phyloP scores from a whole-genome alignment of 2,888 invertebrate species.

The Odontocolon sp. region DNA sequence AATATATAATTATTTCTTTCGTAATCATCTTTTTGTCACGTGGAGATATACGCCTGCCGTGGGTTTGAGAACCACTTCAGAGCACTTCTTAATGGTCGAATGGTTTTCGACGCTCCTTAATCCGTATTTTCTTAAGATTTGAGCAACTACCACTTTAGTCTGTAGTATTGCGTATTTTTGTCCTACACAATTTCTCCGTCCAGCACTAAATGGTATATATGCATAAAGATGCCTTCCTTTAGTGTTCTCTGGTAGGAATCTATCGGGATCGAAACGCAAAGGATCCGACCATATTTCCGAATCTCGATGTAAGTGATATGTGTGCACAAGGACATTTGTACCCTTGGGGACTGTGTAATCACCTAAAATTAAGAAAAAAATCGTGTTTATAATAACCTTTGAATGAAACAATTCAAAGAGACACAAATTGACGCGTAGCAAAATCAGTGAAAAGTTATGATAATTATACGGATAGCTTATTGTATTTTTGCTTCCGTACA shows the following conservation, averaged over 20 bases:
- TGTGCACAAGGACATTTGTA: slow-evolving; percentile 75
- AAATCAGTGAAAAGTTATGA: not conserved
- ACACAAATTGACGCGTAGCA: not conserved
- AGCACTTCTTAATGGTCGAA: slow-evolving; percentile 61
- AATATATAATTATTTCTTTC: no score
- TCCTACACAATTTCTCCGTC: slow-evolving; percentile 76
- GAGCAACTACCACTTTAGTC: slow-evolving; percentile 66
- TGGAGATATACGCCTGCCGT: slow-evolving; percentile 53
- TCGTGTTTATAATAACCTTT: not conserved
- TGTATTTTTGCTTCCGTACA: no score
- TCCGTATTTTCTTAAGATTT: slow-evolving; percentile 69
- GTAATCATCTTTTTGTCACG: slow-evolving; percentile 37
- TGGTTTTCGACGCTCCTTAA: slow-evolving; percentile 66
- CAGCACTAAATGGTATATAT: slow-evolving; percentile 76
- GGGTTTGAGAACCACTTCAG: slow-evolving; percentile 66
- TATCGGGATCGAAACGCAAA: slow-evolving; percentile 80
- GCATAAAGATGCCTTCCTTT: slow-evolving; percentile 71
- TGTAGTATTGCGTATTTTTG: slow-evolving; percentile 70
- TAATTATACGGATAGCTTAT: no score
- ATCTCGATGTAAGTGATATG: slow-evolving; percentile 81
- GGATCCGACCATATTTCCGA: slow-evolving; percentile 81
- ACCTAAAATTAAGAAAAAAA: slow-evolving; percentile 68
- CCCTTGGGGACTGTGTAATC: slow-evolving; percentile 79
- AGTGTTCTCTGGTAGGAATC: slow-evolving; percentile 79
- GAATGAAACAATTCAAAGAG: not conserved